Conservation (phyloP, 2,797 vertebrate genomes). For the Coranthus polyacanthus region DNA sequence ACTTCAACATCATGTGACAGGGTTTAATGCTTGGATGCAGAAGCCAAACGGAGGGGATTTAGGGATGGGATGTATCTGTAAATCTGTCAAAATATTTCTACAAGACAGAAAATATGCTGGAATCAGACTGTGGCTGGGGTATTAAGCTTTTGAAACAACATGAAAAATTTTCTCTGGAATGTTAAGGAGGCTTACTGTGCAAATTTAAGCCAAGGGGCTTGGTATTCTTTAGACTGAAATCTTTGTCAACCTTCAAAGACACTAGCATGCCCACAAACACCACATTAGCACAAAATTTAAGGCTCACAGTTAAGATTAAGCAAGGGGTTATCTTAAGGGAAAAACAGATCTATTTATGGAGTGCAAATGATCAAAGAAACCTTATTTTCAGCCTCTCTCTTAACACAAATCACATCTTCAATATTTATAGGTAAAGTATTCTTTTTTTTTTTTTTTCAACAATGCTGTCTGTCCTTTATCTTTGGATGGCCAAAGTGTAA, state of each 20-base stretch:
- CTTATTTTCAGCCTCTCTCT: constrained; percentile 25
- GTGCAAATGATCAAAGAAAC: constrained; percentile 41
- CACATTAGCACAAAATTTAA: constrained; percentile 61
- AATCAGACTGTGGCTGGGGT: constrained; percentile 78
- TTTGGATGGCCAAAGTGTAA: constrained; percentile 55
- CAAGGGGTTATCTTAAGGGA: constrained; percentile 35
- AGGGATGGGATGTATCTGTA: constrained; percentile 77
- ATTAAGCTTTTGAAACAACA: constrained; percentile 83
- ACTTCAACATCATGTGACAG: constrained; percentile 80
- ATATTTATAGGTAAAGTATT: constrained; percentile 1
- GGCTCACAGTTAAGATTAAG: constrained; percentile 60
- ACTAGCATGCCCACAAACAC: constrained; percentile 57
- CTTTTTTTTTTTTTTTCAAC: constrained; percentile 12
- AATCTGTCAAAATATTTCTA: constrained; percentile 85
- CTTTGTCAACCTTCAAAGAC: constrained; percentile 70
- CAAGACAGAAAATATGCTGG: constrained; percentile 81
- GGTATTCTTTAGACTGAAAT: constrained; percentile 63
- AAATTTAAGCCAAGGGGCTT: constrained; percentile 70
- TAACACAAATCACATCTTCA: neutral
- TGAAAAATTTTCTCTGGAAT: constrained; percentile 74
- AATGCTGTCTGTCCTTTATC: constrained; percentile 26
- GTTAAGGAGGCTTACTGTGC: constrained; percentile 81
- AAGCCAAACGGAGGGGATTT: constrained; percentile 81
- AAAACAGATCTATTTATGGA: constrained; percentile 39
- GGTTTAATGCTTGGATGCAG: constrained; percentile 79